Percentiles rank a stretch among this genome's conserved stretches.
Evolutionary conservation across 2,888 invertebrate genomes (phyloP).

Genomic region (Brenthis hecate): DNA sequence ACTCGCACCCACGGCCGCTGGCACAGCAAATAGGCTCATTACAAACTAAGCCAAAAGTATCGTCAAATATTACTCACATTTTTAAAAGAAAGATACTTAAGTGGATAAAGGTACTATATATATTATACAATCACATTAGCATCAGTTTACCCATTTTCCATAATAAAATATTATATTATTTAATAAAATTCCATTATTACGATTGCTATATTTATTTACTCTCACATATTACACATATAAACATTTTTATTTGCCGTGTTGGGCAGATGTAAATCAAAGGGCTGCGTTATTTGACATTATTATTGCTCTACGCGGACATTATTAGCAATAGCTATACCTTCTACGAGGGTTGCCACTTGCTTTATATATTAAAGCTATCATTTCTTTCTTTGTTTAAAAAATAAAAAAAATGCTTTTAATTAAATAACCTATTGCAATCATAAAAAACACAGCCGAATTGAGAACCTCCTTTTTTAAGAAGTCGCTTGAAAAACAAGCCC

Average conservation of each 20-base stretch:
- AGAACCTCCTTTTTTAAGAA: too few relatives aligned
- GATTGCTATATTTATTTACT: conserved; percentile 9
- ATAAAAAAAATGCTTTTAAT: too few relatives aligned
- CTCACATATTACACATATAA: conserved; percentile 41
- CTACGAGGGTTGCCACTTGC: conserved; percentile 8
- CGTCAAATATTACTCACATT: too few relatives aligned
- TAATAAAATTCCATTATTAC: neutral
- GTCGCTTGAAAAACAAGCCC: too few relatives aligned
- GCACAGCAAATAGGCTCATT: too few relatives aligned
- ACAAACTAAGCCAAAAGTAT: too few relatives aligned
- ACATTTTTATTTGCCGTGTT: conserved; percentile 60
- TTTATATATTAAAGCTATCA: neutral
- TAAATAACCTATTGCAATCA: too few relatives aligned
- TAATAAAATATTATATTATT: neutral
- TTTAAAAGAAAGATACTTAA: too few relatives aligned
- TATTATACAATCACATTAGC: neutral
- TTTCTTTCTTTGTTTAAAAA: neutral
- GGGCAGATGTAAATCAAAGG: conserved; percentile 68
- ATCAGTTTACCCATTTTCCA: neutral
- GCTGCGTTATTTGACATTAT: conserved; percentile 71
- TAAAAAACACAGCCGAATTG: too few relatives aligned
- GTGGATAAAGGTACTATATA: too few relatives aligned
- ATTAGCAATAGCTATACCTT: conserved; percentile 51
- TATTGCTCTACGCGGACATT: conserved; percentile 61
- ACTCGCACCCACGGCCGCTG: too few relatives aligned